phyloP scores from a whole-genome alignment of 2,797 vertebrate genomes.

The Triplophysa bombifrons region DNA sequence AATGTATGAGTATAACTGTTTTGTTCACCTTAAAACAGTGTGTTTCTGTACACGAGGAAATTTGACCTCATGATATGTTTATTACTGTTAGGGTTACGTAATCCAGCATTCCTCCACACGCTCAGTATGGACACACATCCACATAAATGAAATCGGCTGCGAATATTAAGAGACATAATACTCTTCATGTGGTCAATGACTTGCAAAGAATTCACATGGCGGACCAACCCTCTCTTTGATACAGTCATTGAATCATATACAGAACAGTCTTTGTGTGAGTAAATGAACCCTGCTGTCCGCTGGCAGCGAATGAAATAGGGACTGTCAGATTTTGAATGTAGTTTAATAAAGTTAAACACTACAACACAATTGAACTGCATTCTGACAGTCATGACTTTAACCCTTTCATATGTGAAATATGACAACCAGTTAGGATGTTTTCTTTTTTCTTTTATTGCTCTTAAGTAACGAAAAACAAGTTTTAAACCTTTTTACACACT shows the following conservation, averaged over 20 bases:
- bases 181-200: background rate
- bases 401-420: background rate
- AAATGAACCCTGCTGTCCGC: background rate
- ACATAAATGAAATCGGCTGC: background rate
- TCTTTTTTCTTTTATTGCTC: too few relatives aligned
- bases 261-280: constrained; percentile 33
- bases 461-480: too few relatives aligned
- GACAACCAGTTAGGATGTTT: too few relatives aligned
- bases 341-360: background rate
- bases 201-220: background rate
- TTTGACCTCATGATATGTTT: background rate
- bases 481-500: too few relatives aligned
- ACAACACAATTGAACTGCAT: background rate
- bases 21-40: background rate
- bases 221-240: background rate
- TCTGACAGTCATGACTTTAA: background rate
- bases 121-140: background rate
- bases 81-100: too few relatives aligned
- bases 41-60: background rate
- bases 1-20: background rate
- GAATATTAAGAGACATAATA: background rate
- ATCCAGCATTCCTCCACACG: background rate
- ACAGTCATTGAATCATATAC: constrained; percentile 11
- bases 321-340: background rate
- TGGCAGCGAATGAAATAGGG: constrained; percentile 1